A percentile compares a stretch with the other conserved stretches of the same genome.
Conservation (phyloP, 1,140 invertebrate genomes). For the Sitophilus oryzae region DNA sequence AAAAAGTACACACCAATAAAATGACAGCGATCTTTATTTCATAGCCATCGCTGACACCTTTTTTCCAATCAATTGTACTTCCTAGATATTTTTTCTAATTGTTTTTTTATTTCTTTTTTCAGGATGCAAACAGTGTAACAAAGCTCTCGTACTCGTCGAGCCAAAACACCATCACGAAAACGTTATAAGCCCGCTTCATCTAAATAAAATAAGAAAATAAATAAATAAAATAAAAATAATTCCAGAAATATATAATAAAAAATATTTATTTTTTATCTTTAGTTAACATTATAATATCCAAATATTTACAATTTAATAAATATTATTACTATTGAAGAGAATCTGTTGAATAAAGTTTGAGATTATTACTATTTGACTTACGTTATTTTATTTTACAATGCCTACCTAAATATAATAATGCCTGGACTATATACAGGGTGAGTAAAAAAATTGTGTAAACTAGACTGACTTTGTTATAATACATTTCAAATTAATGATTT, state of each 20-base stretch:
- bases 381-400: no score
- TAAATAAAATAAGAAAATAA: no score
- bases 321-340: conserved; percentile 12
- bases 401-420: no score
- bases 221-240: conserved; percentile 23
- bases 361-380: conserved; percentile 8
- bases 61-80: background rate
- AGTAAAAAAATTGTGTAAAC: no score
- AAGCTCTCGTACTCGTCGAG: conserved; percentile 38
- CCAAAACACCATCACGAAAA: conserved; percentile 43
- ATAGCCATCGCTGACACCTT: background rate
- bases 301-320: conserved; percentile 24
- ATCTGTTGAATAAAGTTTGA: conserved; percentile 26
- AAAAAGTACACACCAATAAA: no score
- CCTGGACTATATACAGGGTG: no score
- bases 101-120: conserved; percentile 15
- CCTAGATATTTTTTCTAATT: background rate
- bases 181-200: conserved; percentile 40
- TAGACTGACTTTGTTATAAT: no score
- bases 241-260: conserved; percentile 27
- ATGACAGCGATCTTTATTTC: no score
- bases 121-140: conserved; percentile 31
- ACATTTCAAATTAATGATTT: no score
- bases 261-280: conserved; percentile 31
- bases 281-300: conserved; percentile 25